Base-by-base conservation (phyloP, 1,140 invertebrate genomes). In the Trachymyrmex septentrionalis region DNA sequence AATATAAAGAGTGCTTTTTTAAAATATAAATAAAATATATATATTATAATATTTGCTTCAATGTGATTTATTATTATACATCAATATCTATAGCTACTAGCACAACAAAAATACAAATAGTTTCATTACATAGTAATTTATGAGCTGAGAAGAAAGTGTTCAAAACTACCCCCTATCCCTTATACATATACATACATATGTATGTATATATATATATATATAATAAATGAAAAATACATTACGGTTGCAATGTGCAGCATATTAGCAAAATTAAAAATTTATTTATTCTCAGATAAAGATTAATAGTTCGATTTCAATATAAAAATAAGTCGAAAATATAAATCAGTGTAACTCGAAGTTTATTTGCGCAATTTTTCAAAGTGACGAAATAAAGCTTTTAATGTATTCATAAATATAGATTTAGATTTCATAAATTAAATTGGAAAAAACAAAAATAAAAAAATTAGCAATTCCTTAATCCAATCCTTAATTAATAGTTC, bases 241-340 rank as follows among this genome's bases (percentile, higher is more conserved):
- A 21, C 12, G 16, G n/a, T 21, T 71, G 53, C 34, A 14, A 30
- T 38, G 16, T 19, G 7, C 14, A 16, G 9, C 24, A 50, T 50
- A 69, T 50, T 53, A 44, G 16, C n/a, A 59, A 66, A 66, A 78
- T 50, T 50, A 66, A 16, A 48, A 44, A 14, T 63, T 4, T 76
- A 14, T 14, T 21, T 57, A 16, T 24, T 59, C 21, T 24, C 19
- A 24, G 16, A 61, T 27, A 16, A 16, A 30, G 16, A 75, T 19
- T 77, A 77, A 63, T 48, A 0, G 19, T 21, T 48, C 16, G 14
- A 9, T 76, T 61, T 61, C 14, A 24, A 77, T 1, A 24, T 19
- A 77, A 63, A 38, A 48, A 21, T 34, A 53, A 9, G 9, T 44
- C 10, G 9, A 10, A 44, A 44, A 44, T 44, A 64, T 64, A 34